Base-by-base conservation (phyloP, 1,140 invertebrate species). In the Micrasema longulum region DNA sequence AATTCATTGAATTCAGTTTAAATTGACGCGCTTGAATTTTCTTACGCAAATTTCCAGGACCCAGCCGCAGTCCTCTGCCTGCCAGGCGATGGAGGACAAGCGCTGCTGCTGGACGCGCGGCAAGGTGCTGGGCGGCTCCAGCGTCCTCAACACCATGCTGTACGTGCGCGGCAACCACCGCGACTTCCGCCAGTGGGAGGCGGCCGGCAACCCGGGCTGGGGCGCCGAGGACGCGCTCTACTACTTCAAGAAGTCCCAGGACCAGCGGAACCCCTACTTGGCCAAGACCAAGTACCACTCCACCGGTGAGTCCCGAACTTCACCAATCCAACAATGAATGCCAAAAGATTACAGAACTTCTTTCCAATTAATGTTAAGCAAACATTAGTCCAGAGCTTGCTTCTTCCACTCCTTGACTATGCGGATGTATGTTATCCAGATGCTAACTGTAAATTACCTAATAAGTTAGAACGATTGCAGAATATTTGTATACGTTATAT, bases 161-260 rank as follows among this genome's bases (percentile, higher is more conserved):
- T 98, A 98, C 80, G 91, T 98, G 5, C 85, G 97, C 67, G 97
- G 97, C 0, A 97, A 98, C 84, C 88, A 90, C 68, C 85, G 90
- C 2, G 96, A 98, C 80, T 99, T 90, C 77, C 94, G 98, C 80
- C 88, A 93, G 57, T 99, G 97, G 97, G 92, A 92, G 38, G 85
- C 86, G 0, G 88, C 95, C 43, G 96, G 97, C 0, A 97, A 97
- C 77, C 84, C 87, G 0, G 94, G 94, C 0, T 99, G 97, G 97
- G 89, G 91, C 1, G 98, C 92, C 80, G 90, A 95, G 48, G 92
- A 96, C 62, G 89, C 96, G 0, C 80, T 97, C 4, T 92, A 92
- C 0, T 97, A 97, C 75, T 97, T 97, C 77, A 90, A 90, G 76
- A 97, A 96, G 78, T 93, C 92, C 0, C 86, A 95, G 81, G 93